Evolutionary conservation across 2,888 invertebrate genomes (phyloP).

Genomic region (Tetragnatha montana): DNA sequence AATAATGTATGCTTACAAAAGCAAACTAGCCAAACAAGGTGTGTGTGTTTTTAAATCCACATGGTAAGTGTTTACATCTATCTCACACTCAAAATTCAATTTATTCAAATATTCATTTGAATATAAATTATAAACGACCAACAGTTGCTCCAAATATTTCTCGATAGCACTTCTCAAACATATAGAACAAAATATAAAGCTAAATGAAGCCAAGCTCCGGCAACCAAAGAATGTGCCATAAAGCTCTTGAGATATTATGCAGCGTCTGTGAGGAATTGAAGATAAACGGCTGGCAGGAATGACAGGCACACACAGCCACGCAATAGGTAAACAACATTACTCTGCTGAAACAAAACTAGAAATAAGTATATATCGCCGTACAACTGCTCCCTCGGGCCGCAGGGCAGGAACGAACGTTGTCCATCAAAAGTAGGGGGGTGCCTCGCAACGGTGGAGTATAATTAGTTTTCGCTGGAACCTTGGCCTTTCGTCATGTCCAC

Average conservation of each 20-base stretch:
- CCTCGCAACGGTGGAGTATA: conserved; percentile 34
- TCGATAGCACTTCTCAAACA: too few relatives aligned
- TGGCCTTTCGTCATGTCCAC: conserved; percentile 46
- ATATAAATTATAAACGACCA: too few relatives aligned
- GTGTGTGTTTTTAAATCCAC: too few relatives aligned
- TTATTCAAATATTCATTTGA: too few relatives aligned
- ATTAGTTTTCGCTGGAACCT: conserved; percentile 57
- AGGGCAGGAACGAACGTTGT: conserved; percentile 23
- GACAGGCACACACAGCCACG: background rate
- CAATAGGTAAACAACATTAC: background rate
- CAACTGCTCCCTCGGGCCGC: background rate
- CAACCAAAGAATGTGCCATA: too few relatives aligned
- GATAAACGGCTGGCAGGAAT: background rate
- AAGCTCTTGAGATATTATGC: background rate
- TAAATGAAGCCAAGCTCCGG: too few relatives aligned
- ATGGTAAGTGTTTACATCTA: too few relatives aligned
- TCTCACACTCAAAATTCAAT: too few relatives aligned
- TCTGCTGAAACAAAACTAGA: background rate
- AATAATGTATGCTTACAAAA: too few relatives aligned
- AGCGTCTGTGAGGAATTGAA: background rate
- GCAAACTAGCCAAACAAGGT: too few relatives aligned
- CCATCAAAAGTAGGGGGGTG: conserved; percentile 18
- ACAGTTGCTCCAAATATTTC: too few relatives aligned
- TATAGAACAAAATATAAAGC: too few relatives aligned
- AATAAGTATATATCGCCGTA: conserved; percentile 4